Percentiles rank a stretch among this genome's conserved stretches.
phyloP scores from a whole-genome alignment of 2,113 vertebrate species.

The Picathartes gymnocephalus region DNA sequence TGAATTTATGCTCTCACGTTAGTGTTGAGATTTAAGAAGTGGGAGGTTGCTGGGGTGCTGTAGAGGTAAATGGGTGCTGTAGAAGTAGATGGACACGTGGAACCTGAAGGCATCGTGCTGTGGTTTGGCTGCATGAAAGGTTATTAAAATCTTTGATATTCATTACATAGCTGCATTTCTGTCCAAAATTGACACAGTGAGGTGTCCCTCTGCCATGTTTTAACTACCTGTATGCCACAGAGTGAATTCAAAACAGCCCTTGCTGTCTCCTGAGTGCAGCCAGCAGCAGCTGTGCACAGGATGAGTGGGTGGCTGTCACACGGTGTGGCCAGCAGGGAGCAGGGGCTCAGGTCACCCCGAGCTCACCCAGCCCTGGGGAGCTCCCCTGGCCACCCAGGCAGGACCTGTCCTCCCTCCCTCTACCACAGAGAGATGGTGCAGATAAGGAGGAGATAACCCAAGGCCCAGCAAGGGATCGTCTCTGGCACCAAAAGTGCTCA shows the following conservation, averaged over 20 bases:
- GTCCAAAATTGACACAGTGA: neutral
- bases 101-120: neutral
- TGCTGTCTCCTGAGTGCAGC: neutral
- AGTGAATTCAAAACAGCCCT: neutral
- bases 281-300: neutral
- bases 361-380: too few species aligned
- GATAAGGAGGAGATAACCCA: too few species aligned
- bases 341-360: too few species aligned
- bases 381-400: too few species aligned
- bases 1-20: neutral
- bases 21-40: neutral
- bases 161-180: neutral
- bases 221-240: neutral
- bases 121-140: neutral
- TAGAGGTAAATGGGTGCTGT: neutral
- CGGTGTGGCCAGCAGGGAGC: rapidly evolving
- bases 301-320: neutral
- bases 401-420: too few species aligned
- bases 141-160: neutral
- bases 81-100: neutral
- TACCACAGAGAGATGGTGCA: too few species aligned
- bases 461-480: too few species aligned
- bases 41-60: neutral
- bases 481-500: too few species aligned
- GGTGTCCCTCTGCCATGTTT: too few species aligned